A percentile compares a stretch with the other conserved stretches of the same genome.
Evolutionary conservation across 2,888 invertebrate genomes (phyloP).

Genomic region (Pheosia tremula): DNA sequence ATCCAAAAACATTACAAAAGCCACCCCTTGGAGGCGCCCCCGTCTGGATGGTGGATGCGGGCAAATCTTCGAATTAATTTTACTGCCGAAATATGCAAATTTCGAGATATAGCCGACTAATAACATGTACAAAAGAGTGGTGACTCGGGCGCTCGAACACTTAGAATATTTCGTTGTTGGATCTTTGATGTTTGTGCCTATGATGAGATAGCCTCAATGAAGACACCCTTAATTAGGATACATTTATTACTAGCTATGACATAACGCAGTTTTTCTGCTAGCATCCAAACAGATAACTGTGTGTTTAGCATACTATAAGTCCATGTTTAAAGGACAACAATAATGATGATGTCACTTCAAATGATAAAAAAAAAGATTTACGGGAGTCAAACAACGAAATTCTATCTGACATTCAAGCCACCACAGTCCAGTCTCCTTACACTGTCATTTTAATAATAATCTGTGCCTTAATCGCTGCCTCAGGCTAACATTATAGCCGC

Average conservation of each 20-base stretch:
- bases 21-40: conserved; percentile 58
- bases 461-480: conserved; percentile 81
- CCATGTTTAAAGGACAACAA: too few relatives aligned
- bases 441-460: conserved; percentile 50
- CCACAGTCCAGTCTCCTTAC: conserved; percentile 38
- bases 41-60: conserved; percentile 74
- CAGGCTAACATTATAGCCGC: conserved; percentile 82
- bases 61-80: conserved; percentile 86
- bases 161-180: conserved; percentile 43
- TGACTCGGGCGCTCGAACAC: conserved; percentile 68
- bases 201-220: conserved; percentile 20
- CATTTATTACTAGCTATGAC: too few relatives aligned
- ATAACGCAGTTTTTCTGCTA: too few relatives aligned
- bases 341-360: too few relatives aligned
- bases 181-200: conserved; percentile 35
- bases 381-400: not conserved
- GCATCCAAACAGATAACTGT: too few relatives aligned
- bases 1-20: conserved; percentile 69
- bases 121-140: conserved; percentile 85
- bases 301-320: too few relatives aligned
- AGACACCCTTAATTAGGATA: not conserved
- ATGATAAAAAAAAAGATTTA: too few relatives aligned
- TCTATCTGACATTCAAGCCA: conserved; percentile 10
- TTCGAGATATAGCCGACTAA: conserved; percentile 81
- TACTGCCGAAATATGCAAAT: conserved; percentile 85